Conservation (phyloP, 2,888 invertebrate genomes). For the Harmothoe impar region DNA sequence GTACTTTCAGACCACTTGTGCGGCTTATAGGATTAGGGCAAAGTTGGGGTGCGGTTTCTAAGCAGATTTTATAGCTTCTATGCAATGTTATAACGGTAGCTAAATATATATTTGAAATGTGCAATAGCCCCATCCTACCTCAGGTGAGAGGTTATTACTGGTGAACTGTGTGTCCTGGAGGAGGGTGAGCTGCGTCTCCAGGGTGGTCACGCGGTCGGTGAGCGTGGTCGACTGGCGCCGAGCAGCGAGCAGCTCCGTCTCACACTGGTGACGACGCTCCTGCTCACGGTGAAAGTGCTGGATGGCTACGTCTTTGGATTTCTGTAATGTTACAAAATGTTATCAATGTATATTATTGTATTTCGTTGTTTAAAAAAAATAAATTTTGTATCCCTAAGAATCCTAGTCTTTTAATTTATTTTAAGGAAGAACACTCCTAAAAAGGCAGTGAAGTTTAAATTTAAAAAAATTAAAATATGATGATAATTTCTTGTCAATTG, state of each 20-base stretch:
- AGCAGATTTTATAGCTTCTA: too few species aligned
- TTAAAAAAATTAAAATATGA: too few species aligned
- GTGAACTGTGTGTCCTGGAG: not conserved
- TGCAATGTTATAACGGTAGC: not conserved
- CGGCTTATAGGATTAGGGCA: too few species aligned
- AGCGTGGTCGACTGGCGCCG: not conserved
- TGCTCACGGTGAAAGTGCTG: conserved; percentile 36
- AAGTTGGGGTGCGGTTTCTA: too few species aligned
- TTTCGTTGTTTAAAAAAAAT: too few species aligned
- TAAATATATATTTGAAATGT: not conserved
- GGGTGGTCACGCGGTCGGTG: conserved; percentile 16
- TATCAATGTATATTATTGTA: not conserved
- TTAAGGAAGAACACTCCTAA: too few species aligned
- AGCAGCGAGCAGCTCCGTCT: conserved; percentile 1
- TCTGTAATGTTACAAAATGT: conserved; percentile 27
- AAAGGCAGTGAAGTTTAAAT: too few species aligned
- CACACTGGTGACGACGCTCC: conserved; percentile 43
- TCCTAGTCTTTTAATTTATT: too few species aligned
- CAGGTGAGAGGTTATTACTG: not conserved
- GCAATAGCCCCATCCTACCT: not conserved
- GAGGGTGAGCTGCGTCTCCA: conserved; percentile 29
- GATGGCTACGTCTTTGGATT: conserved; percentile 6
- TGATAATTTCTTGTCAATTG: too few species aligned
- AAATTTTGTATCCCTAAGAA: too few species aligned
- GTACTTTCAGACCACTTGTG: too few species aligned